Base-by-base conservation (phyloP, 2,888 invertebrate genomes). In the Acleris emargana region DNA sequence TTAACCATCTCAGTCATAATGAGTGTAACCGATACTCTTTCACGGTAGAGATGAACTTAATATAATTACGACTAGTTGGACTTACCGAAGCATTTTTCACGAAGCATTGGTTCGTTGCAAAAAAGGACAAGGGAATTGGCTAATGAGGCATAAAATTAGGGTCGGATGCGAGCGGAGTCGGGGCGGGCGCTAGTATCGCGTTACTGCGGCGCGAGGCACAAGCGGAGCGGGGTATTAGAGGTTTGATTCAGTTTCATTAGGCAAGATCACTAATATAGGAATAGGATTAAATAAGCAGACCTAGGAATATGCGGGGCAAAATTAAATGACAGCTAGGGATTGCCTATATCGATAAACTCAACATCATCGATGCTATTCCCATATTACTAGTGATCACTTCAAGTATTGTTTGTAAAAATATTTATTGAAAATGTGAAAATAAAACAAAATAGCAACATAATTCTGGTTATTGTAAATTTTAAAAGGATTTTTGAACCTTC, bases 121-220 rank as follows among this genome's bases (percentile, higher is more conserved):
- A 90, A 74, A 88, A 87, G 83, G 82, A 88, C 85, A 81, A 79
- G 78, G 77, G 78, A 79, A 83, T 84, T 76, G 79, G 74, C 73
- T 87, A 91, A 92, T 91, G 91, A 91, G 90, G 78, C 86, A 84
- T 80, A 81, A 92, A 91, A 92, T 91, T 90, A 88, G 90, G 91
- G 90, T 84, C 81, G 80, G 79, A 77, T 78, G 77, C 81, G 79
- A 77, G 73, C 72, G 76, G 77, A 79, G 79, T 78, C 77, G 74
- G 71, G 77, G 76, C 72, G 73, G 66, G 50, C 67, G 70, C 71
- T 76, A 76, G 84, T 87, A 84, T 90, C 80, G 74, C 49, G 74
- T 90, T 90, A 85, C 89, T 11, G 38, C 18, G 76, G 72, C 45
- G 43, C 63, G 68, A 78, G 69, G 18, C 58, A 49, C 18, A 18